Base-by-base conservation (phyloP, 2,113 vertebrate genomes). In the Calyptomena viridis region DNA sequence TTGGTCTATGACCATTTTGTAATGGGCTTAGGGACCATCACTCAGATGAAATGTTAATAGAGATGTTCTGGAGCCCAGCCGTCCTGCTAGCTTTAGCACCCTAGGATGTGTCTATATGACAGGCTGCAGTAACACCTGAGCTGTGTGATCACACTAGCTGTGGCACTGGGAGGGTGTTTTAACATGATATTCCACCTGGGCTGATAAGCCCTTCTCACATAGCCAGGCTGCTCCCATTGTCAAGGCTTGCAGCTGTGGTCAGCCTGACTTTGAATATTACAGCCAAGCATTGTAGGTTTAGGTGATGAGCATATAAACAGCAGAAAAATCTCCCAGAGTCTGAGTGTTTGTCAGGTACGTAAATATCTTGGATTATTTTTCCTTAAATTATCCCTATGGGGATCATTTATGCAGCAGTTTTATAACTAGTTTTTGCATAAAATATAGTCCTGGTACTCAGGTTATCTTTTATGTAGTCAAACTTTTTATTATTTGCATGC, bases 401-500 rank as follows among this genome's bases (percentile, higher is more conserved):
- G 66, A 85, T 96, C 87, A 7, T 97, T 96, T 94, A 91, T 95
- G 84, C 91, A 84, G 87, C 66, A 82, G 44, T 92, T 96, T 97
- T 94, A 94, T 93, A 93, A 97, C 76, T 82, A 87, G 90, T 89
- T 95, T 95, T 94, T 96, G 63, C 79, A 84, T 96, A 92, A 96
- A 92, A 96, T 96, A 80, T 47, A 93, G 95, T 92, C 59, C n/a
- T 50, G 33, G 79, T 75, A 40, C 78, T 91, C 76, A 62, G 82
- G 85, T 72, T 73, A 30, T 95, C 84, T 85, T 95, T 95, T 95
- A 81, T 96, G 49, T 87, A 95, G 89, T 96, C 87, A 92, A 93
- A 92, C 76, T 75, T 71, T 93, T 97, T 94, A 94, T 96, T 97
- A 87, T 96, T 97, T 96, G 92, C 96, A 87, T 96, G 90, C 87